phyloP scores from a whole-genome alignment of 2,797 vertebrate genomes.

The Etheostoma perlongum region DNA sequence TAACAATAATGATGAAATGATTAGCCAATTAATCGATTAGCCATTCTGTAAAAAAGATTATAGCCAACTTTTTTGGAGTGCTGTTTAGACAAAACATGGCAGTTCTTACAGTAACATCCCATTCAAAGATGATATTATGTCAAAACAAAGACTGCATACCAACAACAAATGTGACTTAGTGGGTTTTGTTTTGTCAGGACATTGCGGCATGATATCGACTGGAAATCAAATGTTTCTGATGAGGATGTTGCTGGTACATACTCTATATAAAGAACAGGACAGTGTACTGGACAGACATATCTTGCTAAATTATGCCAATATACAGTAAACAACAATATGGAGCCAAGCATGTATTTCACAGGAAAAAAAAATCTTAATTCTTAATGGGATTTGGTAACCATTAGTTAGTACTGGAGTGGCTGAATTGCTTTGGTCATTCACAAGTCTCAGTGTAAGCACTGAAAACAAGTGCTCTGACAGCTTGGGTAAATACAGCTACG shows the following conservation, averaged over 20 bases:
- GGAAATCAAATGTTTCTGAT: neutral
- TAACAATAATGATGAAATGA: neutral
- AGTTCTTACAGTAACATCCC: neutral
- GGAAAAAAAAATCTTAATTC: conserved; percentile 25
- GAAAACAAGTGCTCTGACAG: conserved; percentile 43
- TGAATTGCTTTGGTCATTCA: conserved; percentile 30
- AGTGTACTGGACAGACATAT: neutral
- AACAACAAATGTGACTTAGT: neutral
- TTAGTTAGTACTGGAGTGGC: conserved; percentile 23
- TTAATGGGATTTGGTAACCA: conserved; percentile 44
- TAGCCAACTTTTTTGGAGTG: neutral
- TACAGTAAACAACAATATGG: conserved; percentile 4
- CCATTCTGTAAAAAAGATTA: neutral
- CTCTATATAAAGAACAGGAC: neutral
- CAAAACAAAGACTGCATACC: neutral
- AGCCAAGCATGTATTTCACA: conserved; percentile 14
- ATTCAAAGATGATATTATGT: neutral
- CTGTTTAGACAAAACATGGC: neutral
- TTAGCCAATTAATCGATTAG: neutral
- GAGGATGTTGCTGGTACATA: neutral
- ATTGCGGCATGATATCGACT: neutral
- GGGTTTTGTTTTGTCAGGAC: neutral
- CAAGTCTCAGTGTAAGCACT: conserved; percentile 40
- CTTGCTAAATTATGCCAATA: conserved; percentile 23
- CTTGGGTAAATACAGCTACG: conserved; percentile 48